phyloP scores from a whole-genome alignment of 2,113 vertebrate genomes.

The Tragelaphus imberbis region DNA sequence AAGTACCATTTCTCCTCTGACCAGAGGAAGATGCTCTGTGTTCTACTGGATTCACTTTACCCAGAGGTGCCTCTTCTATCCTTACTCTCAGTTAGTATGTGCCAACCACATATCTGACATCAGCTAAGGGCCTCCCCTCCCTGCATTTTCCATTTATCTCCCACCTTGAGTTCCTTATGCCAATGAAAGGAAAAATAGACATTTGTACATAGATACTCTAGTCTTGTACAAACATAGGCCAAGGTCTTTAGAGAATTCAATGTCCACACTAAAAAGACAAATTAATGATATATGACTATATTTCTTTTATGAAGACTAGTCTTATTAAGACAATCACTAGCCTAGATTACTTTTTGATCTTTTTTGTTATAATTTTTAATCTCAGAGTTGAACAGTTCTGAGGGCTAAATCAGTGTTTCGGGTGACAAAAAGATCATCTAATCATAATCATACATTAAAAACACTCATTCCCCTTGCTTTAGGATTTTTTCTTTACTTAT shows the following conservation, averaged over 20 bases:
- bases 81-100: background rate
- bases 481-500: background rate
- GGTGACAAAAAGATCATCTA: background rate
- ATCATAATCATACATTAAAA: background rate
- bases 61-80: background rate
- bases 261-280: background rate
- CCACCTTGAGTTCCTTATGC: background rate
- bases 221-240: background rate
- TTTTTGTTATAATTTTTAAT: background rate
- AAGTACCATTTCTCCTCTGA: background rate
- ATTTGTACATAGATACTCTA: background rate
- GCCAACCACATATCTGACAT: background rate
- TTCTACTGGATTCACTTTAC: background rate
- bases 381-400: background rate
- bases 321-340: background rate
- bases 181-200: background rate
- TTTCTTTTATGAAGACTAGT: background rate
- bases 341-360: background rate
- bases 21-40: background rate
- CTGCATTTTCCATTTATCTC: background rate
- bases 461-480: background rate
- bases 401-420: background rate
- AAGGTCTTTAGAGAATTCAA: background rate
- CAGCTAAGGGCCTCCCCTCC: rapidly evolving
- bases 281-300: background rate